Evolutionary conservation across 2,797 vertebrate genomes (phyloP).

Genomic region (Pitangus sulphuratus): DNA sequence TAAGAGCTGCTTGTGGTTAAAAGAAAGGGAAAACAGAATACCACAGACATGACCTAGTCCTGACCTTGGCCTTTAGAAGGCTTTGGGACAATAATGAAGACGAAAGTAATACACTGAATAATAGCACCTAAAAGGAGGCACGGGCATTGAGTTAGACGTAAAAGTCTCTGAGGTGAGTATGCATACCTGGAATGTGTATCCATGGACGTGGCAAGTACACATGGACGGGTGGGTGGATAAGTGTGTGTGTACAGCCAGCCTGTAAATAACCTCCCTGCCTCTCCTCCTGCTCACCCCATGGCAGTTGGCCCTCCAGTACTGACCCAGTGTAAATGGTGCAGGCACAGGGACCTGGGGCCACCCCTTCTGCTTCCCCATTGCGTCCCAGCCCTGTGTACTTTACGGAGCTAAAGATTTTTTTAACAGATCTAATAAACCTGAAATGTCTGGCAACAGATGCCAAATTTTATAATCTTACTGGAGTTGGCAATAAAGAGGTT

Average conservation of each 20-base stretch:
- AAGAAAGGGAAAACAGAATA: neutral
- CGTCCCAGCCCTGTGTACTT: neutral
- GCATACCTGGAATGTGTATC: neutral
- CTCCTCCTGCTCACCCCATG: neutral
- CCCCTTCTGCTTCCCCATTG: accelerated
- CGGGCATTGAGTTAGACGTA: accelerated
- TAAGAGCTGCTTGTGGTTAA: neutral
- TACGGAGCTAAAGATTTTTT: neutral
- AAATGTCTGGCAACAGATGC: constrained; percentile 22
- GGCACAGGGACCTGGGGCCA: accelerated
- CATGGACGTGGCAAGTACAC: accelerated
- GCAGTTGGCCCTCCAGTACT: neutral
- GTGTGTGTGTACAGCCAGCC: accelerated
- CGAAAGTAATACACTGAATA: neutral
- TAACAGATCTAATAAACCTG: constrained; percentile 15
- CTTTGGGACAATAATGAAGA: neutral
- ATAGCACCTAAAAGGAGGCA: neutral
- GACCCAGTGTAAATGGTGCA: neutral
- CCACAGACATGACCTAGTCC: neutral
- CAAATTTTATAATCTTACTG: neutral
- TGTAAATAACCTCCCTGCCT: neutral
- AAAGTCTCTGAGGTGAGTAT: neutral
- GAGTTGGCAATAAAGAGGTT: neutral
- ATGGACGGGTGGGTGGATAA: neutral
- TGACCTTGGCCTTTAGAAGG: neutral